A percentile compares a stretch with the other conserved stretches of the same genome.
Conservation (phyloP, 2,888 invertebrate genomes). For the Drosophila mercatorum region DNA sequence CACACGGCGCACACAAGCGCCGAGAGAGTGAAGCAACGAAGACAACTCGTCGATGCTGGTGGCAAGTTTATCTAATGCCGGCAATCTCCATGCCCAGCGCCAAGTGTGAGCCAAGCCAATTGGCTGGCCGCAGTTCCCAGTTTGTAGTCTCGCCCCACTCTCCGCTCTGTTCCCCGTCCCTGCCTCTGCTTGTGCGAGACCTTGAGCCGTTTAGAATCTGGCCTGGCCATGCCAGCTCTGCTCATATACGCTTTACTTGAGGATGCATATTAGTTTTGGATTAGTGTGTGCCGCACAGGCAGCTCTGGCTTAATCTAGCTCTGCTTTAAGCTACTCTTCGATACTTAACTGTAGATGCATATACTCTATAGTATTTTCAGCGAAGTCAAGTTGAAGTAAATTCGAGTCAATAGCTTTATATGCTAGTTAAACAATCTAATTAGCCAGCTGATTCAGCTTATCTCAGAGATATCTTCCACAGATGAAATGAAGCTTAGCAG, state of each 20-base stretch:
- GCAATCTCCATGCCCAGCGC: slow-evolving; percentile 73
- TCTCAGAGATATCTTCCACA: too few species aligned
- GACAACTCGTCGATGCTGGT: slow-evolving; percentile 63
- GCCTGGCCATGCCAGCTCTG: neutral
- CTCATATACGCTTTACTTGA: neutral
- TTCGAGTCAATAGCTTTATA: too few species aligned
- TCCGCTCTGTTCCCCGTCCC: neutral
- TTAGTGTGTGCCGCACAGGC: neutral
- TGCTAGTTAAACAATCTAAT: too few species aligned
- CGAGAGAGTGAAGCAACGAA: slow-evolving; percentile 16
- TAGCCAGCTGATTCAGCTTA: too few species aligned
- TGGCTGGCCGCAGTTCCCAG: slow-evolving; percentile 51
- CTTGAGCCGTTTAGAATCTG: slow-evolving; percentile 52
- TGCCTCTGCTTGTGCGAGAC: slow-evolving; percentile 31
- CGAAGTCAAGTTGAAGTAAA: too few species aligned
- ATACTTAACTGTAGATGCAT: neutral
- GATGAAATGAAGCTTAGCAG: too few species aligned
- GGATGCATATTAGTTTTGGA: slow-evolving; percentile 8
- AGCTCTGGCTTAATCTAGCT: neutral
- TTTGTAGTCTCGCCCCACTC: slow-evolving; percentile 13
- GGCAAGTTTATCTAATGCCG: slow-evolving; percentile 77
- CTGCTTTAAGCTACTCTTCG: too few species aligned
- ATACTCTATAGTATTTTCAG: neutral
- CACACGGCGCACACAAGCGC: slow-evolving; percentile 15
- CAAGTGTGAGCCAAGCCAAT: slow-evolving; percentile 61